Base-by-base conservation (phyloP, 2,888 invertebrate species). In the Leistus spinibarbis region DNA sequence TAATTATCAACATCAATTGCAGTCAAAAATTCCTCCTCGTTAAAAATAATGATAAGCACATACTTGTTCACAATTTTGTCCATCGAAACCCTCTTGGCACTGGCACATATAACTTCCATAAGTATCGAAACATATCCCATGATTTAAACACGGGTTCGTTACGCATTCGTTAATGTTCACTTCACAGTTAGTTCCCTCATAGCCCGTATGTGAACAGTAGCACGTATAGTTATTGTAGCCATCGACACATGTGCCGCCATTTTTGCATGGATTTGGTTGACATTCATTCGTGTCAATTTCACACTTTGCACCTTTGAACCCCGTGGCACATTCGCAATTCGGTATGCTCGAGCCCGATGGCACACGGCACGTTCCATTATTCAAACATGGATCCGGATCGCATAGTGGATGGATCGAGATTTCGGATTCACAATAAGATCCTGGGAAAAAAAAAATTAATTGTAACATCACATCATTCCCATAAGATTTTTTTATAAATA, bases 31-130 rank as follows among this genome's bases (percentile, higher is more conserved):
- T 40, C 1, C 40, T 40, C 7, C 13, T 10, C 7, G 13, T 5
- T 40, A 13, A 7, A 40, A 40, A 40, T 40, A 75, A 10, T 71
- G 23, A 23, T 20, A 16, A 64, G n/a, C n/a, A 69, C 86, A 85
- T 81, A 91, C 91, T 82, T 87, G 86, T 81, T 94, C 92, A 83
- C 96, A 96, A 78, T 92, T 91, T 76, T 90, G 90, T 23, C 96
- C 96, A 72, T 91, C 92, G 86, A 91, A 95, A n/a, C 94, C 94
- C 10, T 89, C 87, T 71, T 88, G 88, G 84, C 96, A 96, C 80
- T 92, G 91, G 83, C 96, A 96, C 79, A 91, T 87, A 82, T 91
- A 96, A 68, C 91, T 88, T 13, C 95, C 95, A 84, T 95, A 95
- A 72, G 91, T 93, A 85, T 95, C 94, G 84, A 91, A 94, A 86